A percentile compares a stretch with the other conserved stretches of the same genome.
phyloP scores from a whole-genome alignment of 2,797 vertebrate species.

The Leptoclinus maculatus region DNA sequence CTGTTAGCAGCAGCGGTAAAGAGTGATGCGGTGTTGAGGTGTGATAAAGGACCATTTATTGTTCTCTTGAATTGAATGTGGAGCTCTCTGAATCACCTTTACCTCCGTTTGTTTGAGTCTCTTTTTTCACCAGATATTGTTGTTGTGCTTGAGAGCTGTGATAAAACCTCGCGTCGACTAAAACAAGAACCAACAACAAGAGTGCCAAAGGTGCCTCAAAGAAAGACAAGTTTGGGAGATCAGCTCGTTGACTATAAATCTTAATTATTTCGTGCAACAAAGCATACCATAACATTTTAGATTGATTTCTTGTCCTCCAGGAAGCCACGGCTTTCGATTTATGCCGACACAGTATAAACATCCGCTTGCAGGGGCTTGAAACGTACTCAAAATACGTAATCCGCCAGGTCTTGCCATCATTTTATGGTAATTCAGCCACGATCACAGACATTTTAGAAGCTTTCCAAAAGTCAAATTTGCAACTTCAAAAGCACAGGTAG shows the following conservation, averaged over 20 bases:
- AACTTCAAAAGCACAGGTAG: not conserved
- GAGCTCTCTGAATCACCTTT: conserved; percentile 28
- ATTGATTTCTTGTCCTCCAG: not conserved
- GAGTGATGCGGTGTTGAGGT: conserved; percentile 17
- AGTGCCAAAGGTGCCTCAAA: not conserved
- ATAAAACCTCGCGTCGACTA: not conserved
- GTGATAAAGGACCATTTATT: conserved; percentile 38
- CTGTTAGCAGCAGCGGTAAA: conserved; percentile 33
- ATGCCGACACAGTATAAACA: not conserved
- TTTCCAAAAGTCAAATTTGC: not conserved
- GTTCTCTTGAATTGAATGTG: conserved; percentile 18
- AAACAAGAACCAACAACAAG: not conserved
- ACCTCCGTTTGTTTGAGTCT: conserved; percentile 12
- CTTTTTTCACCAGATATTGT: not conserved
- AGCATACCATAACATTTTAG: not conserved
- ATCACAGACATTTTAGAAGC: not conserved
- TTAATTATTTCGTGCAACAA: not conserved
- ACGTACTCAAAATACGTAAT: not conserved
- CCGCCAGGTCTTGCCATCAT: not conserved
- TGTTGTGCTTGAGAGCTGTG: not conserved
- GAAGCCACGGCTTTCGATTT: not conserved
- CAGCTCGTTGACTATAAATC: not conserved
- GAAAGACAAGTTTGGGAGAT: not conserved
- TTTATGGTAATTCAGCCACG: not conserved
- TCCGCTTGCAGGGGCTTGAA: not conserved